Base-by-base conservation (phyloP, 2,888 invertebrate species). In the Drosophila nigricruria region DNA sequence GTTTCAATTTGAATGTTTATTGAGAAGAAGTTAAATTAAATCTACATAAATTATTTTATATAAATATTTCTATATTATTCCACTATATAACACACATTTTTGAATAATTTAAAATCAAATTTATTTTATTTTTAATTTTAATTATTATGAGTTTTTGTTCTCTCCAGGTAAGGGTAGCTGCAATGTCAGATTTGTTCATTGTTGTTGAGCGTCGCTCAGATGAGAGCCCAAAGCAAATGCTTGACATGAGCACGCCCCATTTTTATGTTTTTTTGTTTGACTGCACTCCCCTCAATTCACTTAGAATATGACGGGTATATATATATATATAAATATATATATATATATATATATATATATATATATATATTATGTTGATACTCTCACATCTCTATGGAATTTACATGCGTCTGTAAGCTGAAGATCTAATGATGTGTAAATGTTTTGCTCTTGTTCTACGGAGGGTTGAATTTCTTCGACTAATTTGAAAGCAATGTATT, bases 351-450 rank as follows among this genome's bases (percentile, higher is more conserved):
- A 43, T 66, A 50, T 53, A 16, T 25, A 10, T 10, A 30, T 3
- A 25, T 66, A 43, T 66, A 50, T 53, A 16, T 25, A 25, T 18
- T 47, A 14, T n/a, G 25, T 38, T 53, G 23, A 10, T 34, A 1
- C 59, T 61, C 59, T 61, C 42, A 23, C 32, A 58, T 70, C 64
- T 66, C 65, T 30, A n/a, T 50, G 40, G 32, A 56, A 70, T 76
- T 75, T 57, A 23, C 52, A 64, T 66, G 66, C 52, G 70, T 60
- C 59, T 63, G 50, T 68, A 42, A 77, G 74, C 75, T 79, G 80
- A 42, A 56, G 61, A 69, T 85, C 57, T 72, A 89, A 88, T 85
- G 73, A 84, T 73, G 82, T 79, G 73, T 69, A 73, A 89, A 84
- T 84, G 69, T 30, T 70, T 66, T 58, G 64, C 56, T 66, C 32